phyloP scores from a whole-genome alignment of 2,113 vertebrate species.

The Tricholaema leucomelas region DNA sequence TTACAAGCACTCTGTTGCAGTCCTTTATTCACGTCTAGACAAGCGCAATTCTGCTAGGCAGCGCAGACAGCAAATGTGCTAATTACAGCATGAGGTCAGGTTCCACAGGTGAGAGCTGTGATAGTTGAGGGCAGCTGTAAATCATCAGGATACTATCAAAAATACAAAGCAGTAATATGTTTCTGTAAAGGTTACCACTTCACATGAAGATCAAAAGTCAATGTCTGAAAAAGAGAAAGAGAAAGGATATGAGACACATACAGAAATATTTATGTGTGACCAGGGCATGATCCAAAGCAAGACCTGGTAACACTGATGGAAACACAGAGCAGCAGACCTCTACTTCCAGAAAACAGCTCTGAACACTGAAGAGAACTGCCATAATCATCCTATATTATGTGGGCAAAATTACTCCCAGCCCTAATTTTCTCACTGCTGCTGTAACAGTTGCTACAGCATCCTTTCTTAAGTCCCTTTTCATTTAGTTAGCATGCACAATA shows the following conservation, averaged over 20 bases:
- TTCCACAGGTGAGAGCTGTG: neutral
- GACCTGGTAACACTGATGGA: neutral
- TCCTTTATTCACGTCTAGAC: neutral
- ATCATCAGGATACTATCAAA: neutral
- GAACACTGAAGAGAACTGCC: neutral
- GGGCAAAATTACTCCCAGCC: neutral
- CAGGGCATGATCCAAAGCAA: neutral
- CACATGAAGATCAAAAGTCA: neutral
- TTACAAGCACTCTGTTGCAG: neutral
- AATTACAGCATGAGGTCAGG: neutral
- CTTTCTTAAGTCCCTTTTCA: neutral
- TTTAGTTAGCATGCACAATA: neutral
- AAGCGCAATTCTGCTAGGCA: neutral
- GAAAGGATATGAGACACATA: neutral
- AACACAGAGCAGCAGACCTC: neutral
- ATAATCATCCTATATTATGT: neutral
- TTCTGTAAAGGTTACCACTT: neutral
- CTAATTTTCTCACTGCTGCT: neutral
- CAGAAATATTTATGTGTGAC: neutral
- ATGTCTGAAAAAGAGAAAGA: slow-evolving; percentile 41
- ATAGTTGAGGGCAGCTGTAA: neutral
- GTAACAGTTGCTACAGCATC: neutral
- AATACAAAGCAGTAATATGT: neutral
- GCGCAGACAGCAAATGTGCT: neutral
- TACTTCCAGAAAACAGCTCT: neutral